phyloP scores from a whole-genome alignment of 2,797 vertebrate genomes.

The Sylvia borin region DNA sequence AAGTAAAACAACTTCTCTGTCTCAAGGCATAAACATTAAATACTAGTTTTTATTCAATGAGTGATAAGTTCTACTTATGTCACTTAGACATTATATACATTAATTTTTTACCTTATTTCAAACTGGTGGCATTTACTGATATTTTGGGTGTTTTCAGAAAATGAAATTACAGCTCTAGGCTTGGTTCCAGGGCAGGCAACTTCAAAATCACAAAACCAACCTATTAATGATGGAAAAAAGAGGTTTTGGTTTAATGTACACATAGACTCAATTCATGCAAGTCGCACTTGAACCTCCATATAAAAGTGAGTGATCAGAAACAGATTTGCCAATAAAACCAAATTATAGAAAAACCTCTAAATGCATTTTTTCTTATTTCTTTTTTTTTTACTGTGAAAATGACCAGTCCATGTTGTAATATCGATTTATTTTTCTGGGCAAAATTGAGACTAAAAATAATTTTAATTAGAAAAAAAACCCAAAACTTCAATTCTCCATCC shows the following conservation, averaged over 20 bases:
- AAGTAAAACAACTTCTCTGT: neutral
- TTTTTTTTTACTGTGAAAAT: neutral
- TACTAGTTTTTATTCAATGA: neutral
- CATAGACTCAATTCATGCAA: neutral
- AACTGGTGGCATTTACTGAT: neutral
- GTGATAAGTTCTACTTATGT: neutral
- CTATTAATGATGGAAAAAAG: neutral
- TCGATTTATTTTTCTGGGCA: neutral
- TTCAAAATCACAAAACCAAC: neutral
- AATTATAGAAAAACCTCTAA: neutral
- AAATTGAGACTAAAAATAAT: neutral
- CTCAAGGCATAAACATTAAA: neutral
- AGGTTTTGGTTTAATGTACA: neutral
- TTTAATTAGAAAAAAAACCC: neutral
- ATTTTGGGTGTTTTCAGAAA: neutral
- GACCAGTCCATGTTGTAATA: neutral
- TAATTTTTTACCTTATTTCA: neutral
- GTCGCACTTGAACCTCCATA: neutral
- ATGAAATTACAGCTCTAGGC: neutral
- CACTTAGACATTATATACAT: neutral
- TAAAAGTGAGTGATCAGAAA: neutral
- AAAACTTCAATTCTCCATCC: neutral
- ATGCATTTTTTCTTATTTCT: accelerated
- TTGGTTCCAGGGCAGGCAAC: neutral
- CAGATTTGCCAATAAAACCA: neutral